A percentile compares a stretch with the other conserved stretches of the same genome.
Evolutionary conservation across 1,140 invertebrate species (phyloP).

Genomic region (Drosophila sproati): DNA sequence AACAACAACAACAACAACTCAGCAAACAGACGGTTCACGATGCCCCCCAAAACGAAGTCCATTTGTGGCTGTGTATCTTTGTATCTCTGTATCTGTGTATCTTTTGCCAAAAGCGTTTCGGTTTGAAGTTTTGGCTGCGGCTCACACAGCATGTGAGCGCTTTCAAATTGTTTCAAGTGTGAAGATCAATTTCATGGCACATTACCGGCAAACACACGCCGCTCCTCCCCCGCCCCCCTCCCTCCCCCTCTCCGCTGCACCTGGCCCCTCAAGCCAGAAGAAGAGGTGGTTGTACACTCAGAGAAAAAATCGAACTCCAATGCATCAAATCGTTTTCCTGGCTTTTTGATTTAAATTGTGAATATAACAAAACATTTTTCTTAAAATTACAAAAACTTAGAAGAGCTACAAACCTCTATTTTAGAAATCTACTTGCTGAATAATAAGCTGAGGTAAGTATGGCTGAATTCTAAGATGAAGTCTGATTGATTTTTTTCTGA

Average conservation of each 20-base stretch:
- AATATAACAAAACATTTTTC: too few relatives aligned
- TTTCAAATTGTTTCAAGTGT: conserved; percentile 84
- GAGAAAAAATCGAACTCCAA: too few relatives aligned
- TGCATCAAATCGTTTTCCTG: too few relatives aligned
- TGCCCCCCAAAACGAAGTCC: conserved; percentile 23
- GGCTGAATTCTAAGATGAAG: too few relatives aligned
- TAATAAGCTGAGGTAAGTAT: too few relatives aligned
- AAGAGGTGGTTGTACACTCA: too few relatives aligned
- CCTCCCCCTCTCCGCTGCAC: background rate
- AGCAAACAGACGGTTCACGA: conserved; percentile 37
- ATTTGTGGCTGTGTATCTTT: conserved; percentile 22
- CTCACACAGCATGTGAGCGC: conserved; percentile 76
- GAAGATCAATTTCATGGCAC: conserved; percentile 84
- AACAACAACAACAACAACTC: conserved; percentile 21
- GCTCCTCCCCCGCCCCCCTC: background rate
- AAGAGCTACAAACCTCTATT: too few relatives aligned
- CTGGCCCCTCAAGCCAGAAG: too few relatives aligned
- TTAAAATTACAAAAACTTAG: too few relatives aligned
- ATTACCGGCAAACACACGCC: conserved; percentile 53
- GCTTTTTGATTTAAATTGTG: too few relatives aligned
- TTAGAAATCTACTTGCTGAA: too few relatives aligned
- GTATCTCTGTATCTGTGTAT: conserved; percentile 17
- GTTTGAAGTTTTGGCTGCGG: conserved; percentile 41
- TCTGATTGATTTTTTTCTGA: too few relatives aligned
- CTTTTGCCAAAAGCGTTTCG: conserved; percentile 43